Evolutionary conservation across 1,140 invertebrate genomes (phyloP).

Genomic region (Cataglyphis hispanica): DNA sequence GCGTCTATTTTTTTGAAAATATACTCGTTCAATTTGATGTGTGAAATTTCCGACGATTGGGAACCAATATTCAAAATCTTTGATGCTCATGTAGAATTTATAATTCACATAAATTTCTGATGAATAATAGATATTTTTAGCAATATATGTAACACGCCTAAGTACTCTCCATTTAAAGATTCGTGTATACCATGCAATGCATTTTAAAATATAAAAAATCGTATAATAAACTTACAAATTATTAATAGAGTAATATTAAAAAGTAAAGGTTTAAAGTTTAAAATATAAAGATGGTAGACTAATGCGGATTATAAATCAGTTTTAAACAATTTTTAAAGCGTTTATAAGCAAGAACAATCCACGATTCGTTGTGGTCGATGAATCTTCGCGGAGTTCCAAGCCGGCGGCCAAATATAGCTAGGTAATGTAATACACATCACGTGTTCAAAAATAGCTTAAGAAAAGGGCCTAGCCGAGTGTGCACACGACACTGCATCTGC

Average conservation of each 20-base stretch:
- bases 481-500: constrained; percentile 82
- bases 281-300: not conserved
- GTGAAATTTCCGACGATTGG: not conserved
- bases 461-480: constrained; percentile 80
- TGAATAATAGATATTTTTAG: not conserved
- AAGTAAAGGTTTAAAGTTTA: not conserved
- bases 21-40: not conserved
- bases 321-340: constrained; percentile 8
- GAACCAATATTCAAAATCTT: not conserved
- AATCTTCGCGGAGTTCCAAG: constrained; percentile 71
- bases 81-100: constrained; percentile 7
- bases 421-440: constrained; percentile 86
- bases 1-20: not conserved
- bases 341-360: not conserved
- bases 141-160: not conserved
- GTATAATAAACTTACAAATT: not conserved
- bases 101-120: constrained; percentile 8
- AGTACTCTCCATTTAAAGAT: not conserved
- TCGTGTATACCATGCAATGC: not conserved
- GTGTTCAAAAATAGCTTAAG: constrained; percentile 84
- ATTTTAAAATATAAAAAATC: constrained; percentile 1
- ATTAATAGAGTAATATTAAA: constrained; percentile 15
- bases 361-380: constrained; percentile 25
- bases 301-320: not conserved
- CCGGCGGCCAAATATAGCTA: constrained; percentile 84